These are phyloP conservation scores for Rhingia campestris DNA, from an alignment of 2,888 invertebrate genomes.

Conservation along the genomic window DNA sequence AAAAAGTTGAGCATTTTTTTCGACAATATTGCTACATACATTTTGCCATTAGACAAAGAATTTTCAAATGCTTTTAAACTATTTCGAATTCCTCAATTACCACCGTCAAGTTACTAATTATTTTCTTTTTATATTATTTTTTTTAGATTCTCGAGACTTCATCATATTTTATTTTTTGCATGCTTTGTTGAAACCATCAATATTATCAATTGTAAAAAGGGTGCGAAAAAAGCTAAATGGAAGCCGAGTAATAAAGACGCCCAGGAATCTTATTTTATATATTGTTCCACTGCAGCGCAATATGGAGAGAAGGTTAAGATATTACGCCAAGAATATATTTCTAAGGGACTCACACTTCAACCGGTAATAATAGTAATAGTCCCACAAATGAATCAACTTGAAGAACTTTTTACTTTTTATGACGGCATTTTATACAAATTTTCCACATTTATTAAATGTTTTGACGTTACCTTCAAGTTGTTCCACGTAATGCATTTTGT, in stretches of 20 bases:
- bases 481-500: neutral
- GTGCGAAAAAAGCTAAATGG: slow-evolving; percentile 33
- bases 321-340: neutral
- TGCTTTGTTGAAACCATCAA: slow-evolving; percentile 38
- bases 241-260: slow-evolving; percentile 33
- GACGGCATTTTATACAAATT: slow-evolving; percentile 40
- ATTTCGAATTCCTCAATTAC: too few species aligned
- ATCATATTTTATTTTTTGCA: slow-evolving; percentile 20
- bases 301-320: neutral
- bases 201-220: slow-evolving; percentile 16
- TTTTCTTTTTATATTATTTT: too few species aligned
- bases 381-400: neutral
- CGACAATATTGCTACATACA: too few species aligned
- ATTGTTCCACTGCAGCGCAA: slow-evolving; percentile 10
- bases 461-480: slow-evolving; percentile 13
- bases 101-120: too few species aligned
- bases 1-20: too few species aligned
- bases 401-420: slow-evolving; percentile 20
- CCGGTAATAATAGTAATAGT: slow-evolving; percentile 21
- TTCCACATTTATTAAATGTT: slow-evolving; percentile 14
- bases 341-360: slow-evolving; percentile 30
- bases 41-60: too few species aligned
- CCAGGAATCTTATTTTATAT: neutral
- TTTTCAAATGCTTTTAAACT: too few species aligned
- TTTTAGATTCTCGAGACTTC: slow-evolving; percentile 43